Base-by-base conservation (phyloP, 2,888 invertebrate genomes). In the Oasisia sp. region DNA sequence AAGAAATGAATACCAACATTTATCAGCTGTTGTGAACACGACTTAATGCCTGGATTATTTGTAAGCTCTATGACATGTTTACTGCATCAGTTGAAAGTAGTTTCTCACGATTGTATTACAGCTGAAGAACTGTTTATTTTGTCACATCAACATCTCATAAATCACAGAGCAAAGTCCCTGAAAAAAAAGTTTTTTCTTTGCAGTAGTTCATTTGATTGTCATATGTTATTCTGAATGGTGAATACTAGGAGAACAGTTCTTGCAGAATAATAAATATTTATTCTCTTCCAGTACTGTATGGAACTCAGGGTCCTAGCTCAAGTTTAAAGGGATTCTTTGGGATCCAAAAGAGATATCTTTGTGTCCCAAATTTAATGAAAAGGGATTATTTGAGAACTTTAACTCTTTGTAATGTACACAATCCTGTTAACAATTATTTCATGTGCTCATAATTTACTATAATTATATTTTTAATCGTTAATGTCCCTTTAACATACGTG, bases 71-170 rank as follows among this genome's bases (percentile, higher is more conserved):
- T 50, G 50, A 50, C 50, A 14, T 74, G 74, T 74, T 19, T 74
- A n/a, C 74, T 74, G 74, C 74, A 19, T 74, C 74, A 74, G n/a
- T 74, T n/a, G 19, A 74, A 74, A 74, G 27, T 74, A 74, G 19
- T 74, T 74, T 74, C 74, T 27, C 74, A 74, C 74, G 74, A 74
- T 74, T 74, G 27, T 74, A 74, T 74, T 74, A 74, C n/a, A n/a
- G 7, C 74, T 38, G 38, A 38, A 19, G 74, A 74, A 74, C 74
- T 27, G 74, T 19, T 74, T 56, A 56, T 56, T 27, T 19, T 74
- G 7, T 74, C 74, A 74, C n/a, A 74, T 74, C 74, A 74, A 74
- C 74, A 74, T 74, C 74, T 19, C 74, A 74, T 74, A 74, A 74
- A 74, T 74, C 27, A 74, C n/a, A 27, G n/a, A 74, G 74, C 74